phyloP scores from a whole-genome alignment of 2,888 invertebrate species.

The Plebejus anna region DNA sequence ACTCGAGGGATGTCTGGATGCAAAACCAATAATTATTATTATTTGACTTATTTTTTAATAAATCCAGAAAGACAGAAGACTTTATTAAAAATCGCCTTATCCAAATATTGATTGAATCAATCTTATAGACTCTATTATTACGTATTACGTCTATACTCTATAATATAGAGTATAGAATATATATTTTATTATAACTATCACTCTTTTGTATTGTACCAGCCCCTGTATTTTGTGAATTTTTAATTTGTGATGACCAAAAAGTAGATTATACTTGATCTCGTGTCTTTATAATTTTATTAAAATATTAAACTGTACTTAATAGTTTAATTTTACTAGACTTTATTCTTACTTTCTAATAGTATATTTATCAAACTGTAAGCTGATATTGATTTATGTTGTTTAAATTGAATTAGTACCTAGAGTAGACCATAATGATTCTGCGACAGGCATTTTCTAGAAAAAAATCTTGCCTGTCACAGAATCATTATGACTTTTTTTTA shows the following conservation, averaged over 20 bases:
- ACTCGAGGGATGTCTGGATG: slow-evolving; percentile 26
- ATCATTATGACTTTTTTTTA: too few relatives aligned
- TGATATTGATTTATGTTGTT: not conserved
- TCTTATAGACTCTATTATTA: too few relatives aligned
- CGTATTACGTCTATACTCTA: too few relatives aligned
- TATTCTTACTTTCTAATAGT: not conserved
- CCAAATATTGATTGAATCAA: too few relatives aligned
- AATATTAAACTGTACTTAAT: not conserved
- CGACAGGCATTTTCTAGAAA: not conserved
- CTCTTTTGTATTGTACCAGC: not conserved
- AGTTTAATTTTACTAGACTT: not conserved
- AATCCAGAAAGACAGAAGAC: not conserved
- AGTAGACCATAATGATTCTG: not conserved
- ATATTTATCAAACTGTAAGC: not conserved
- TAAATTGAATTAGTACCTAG: not conserved
- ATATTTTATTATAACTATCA: not conserved
- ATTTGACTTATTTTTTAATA: not conserved
- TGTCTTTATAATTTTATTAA: not conserved
- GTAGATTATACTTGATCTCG: not conserved
- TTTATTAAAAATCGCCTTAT: too few relatives aligned
- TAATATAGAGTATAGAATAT: too few relatives aligned
- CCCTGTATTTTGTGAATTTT: not conserved
- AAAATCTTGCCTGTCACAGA: not conserved
- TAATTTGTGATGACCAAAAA: not conserved
- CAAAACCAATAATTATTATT: slow-evolving; percentile 22